A percentile compares a stretch with the other conserved stretches of the same genome.
Evolutionary conservation across 2,888 invertebrate genomes (phyloP).

Genomic region (Gisinianus flammeolus): DNA sequence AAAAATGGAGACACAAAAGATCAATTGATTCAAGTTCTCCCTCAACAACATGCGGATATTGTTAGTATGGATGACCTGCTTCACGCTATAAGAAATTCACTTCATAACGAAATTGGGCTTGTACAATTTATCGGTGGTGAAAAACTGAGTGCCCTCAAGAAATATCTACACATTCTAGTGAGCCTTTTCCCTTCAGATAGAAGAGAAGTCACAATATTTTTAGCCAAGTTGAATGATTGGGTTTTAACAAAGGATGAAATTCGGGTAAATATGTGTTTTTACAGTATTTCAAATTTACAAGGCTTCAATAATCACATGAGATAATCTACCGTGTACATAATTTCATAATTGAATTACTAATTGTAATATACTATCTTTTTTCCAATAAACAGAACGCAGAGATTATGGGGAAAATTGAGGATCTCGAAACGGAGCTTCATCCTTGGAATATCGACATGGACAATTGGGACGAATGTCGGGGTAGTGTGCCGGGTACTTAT

Average conservation of each 20-base stretch:
- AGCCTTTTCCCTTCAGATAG: constrained; percentile 80
- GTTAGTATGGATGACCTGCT: constrained; percentile 88
- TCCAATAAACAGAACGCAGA: constrained; percentile 66
- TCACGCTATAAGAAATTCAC: constrained; percentile 79
- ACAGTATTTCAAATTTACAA: too few relatives aligned
- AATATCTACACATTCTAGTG: constrained; percentile 74
- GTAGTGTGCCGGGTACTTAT: constrained; percentile 68
- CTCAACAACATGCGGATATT: too few relatives aligned
- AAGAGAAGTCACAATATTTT: constrained; percentile 69
- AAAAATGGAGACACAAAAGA: too few relatives aligned
- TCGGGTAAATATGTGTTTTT: constrained; percentile 39
- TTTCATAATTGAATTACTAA: background rate
- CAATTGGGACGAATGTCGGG: constrained; percentile 81
- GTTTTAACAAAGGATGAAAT: constrained; percentile 64
- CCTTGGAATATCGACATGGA: constrained; percentile 59
- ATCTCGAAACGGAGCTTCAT: constrained; percentile 58
- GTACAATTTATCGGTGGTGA: constrained; percentile 73
- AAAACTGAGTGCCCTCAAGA: constrained; percentile 73
- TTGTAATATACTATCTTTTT: background rate
- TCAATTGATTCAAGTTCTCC: too few relatives aligned
- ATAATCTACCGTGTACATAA: background rate
- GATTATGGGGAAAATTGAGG: constrained; percentile 68
- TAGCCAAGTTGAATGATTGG: constrained; percentile 69
- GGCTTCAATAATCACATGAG: background rate
- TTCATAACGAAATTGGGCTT: constrained; percentile 82